Percentiles rank a stretch among this genome's conserved stretches.
Evolutionary conservation across 2,797 vertebrate genomes (phyloP).

Genomic region (Helostoma temminkii): DNA sequence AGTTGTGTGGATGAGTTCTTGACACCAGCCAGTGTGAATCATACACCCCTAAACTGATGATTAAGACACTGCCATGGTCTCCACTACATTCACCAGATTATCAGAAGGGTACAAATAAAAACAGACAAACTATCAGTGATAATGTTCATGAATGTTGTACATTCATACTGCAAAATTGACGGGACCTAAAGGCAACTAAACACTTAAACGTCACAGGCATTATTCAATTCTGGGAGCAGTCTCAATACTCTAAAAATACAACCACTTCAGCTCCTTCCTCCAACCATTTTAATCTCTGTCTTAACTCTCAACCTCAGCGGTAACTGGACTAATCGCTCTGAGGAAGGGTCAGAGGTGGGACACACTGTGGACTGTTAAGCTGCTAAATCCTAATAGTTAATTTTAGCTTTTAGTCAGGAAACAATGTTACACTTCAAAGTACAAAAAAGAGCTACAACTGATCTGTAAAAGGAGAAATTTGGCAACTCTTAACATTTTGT

Average conservation of each 20-base stretch:
- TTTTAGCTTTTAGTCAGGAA: conserved; percentile 28
- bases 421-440: conserved; percentile 1
- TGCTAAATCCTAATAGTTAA: conserved; percentile 31
- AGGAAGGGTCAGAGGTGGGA: conserved; percentile 31
- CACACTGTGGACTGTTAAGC: conserved; percentile 29
- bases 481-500: too few species aligned
- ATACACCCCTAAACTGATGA: background rate
- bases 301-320: conserved; percentile 45
- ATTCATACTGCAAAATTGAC: background rate
- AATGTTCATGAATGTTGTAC: background rate
- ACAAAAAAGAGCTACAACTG: background rate
- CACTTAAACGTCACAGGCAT: background rate
- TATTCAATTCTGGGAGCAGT: conserved; percentile 12
- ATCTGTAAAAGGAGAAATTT: too few species aligned
- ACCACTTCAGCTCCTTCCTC: conserved; percentile 33
- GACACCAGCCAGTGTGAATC: background rate
- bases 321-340: conserved; percentile 33
- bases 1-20: background rate
- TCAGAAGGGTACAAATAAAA: background rate
- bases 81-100: background rate
- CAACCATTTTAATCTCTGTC: conserved; percentile 57
- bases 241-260: conserved; percentile 59
- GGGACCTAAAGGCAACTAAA: background rate
- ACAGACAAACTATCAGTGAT: background rate
- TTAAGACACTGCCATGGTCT: background rate